A percentile compares a stretch with the other conserved stretches of the same genome.
Evolutionary conservation across 2,113 vertebrate genomes (phyloP).

Genomic region (Stegastes partitus): DNA sequence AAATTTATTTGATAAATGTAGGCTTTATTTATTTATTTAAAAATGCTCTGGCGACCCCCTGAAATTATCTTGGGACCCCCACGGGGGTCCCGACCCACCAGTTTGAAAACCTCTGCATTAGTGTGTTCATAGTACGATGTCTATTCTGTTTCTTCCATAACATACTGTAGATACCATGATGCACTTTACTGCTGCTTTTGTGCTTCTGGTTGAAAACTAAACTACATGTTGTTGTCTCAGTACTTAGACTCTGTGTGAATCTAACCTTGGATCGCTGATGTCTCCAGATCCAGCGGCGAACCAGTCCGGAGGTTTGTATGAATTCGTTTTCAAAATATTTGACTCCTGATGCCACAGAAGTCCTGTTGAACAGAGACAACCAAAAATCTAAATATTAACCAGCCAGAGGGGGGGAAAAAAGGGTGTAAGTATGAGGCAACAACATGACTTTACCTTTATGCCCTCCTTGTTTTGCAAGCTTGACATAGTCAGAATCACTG

Average conservation of each 20-base stretch:
- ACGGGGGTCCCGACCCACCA: too few species aligned
- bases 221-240: too few species aligned
- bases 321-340: conserved; percentile 13
- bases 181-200: background rate
- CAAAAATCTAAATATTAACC: background rate
- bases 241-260: too few species aligned
- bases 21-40: too few species aligned
- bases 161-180: background rate
- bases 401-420: background rate
- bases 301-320: conserved; percentile 67
- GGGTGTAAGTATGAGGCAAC: background rate
- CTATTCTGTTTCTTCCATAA: too few species aligned
- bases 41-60: too few species aligned
- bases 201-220: too few species aligned
- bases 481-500: conserved; percentile 81
- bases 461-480: conserved; percentile 84
- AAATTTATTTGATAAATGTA: too few species aligned
- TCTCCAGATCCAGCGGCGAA: conserved; percentile 40
- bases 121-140: too few species aligned
- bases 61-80: too few species aligned
- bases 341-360: conserved; percentile 74
- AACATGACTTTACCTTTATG: conserved; percentile 71
- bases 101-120: too few species aligned
- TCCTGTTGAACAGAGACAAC: conserved; percentile 51
- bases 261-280: conserved; percentile 41